Evolutionary conservation across 2,113 vertebrate species (phyloP), one percentile per base, ranked within the genome.

Genomic region (Menura novaehollandiae): DNA sequence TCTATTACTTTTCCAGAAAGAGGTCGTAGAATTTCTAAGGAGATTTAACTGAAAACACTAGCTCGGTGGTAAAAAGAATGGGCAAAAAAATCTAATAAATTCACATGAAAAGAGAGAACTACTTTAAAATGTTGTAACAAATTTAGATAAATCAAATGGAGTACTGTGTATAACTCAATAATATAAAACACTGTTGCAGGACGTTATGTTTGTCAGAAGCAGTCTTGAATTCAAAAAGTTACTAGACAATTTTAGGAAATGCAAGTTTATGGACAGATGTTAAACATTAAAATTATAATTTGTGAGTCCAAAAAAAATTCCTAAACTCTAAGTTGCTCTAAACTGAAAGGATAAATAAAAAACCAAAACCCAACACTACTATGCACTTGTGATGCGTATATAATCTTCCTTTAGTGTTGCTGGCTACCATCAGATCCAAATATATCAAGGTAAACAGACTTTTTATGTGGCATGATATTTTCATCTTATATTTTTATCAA

Each of bases 311-410:
- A 73, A 84, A 49, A 23, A 35, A 32, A 19, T 3, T 10, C 27
- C 6, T 46, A 23, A n/a, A 3, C 2, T 4, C 1, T 5, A 78
- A 74, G 69, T 21, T 41, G 4, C 3, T 66, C 19, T 10, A 51
- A 66, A 56, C 1, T 46, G 26, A 60, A 86, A 51, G 8, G n/a
- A n/a, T n/a, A n/a, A n/a, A n/a, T n/a, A 26, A 51, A n/a, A 46
- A 5, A 2, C 11, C 3, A 2, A n/a, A 27, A 35, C 15, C 6
- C 3, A 49, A 4, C 7, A 23, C 23, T 58, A 20, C 7, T 21
- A 6, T 49, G 20, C 12, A 43, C 4, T 62, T 59, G 2, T 77
- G 13, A 32, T 63, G 16, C 63, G 6, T 12, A 11, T 19, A 27
- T 10, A 75, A 16, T 71, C 41, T 66, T 86, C 6, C 17, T 24